Evolutionary conservation across 2,113 vertebrate species (phyloP), one percentile per base, ranked within the genome.

Genomic region (Tetraodon nigroviridis): DNA sequence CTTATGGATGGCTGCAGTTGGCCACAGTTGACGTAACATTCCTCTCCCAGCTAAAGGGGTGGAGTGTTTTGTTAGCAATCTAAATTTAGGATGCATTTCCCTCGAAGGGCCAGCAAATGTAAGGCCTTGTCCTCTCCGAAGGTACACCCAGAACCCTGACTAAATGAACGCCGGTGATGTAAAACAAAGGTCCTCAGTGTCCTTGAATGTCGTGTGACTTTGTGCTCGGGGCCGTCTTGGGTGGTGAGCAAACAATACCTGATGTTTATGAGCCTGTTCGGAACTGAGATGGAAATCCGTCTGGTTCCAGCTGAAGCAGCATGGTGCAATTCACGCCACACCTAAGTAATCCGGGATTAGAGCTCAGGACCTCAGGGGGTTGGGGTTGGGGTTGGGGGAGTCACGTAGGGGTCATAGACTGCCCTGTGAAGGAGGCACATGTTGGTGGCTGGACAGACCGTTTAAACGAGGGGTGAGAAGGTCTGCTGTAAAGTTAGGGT

Each of bases 271-370:
- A 67, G 51, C 18, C 18, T 75, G 58, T 64, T 21, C 55, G n/a
- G 53, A 57, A 66, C 55, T 49, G 51, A 71, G 42, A 68, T 62
- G 19, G 53, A n/a, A 63, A 27, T 49, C 69, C 18, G 8, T 71
- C 54, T 67, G 60, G 49, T 73, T 37, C 64, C 58, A 5, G 19
- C 68, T 65, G 54, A 79, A 59, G 58, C 29, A 55, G 48, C 16
- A 58, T 64, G 58, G 60, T 62, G 20, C 55, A 65, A 63, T 75
- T 77, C 70, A 75, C 65, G 78, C 66, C 69, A 56, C 63, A 65
- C 58, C 51, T 48, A 51, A 61, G 67, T 86, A 87, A 90, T 89
- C 83, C 77, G 65, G 80, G 83, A 86, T 88, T 89, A 90, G 46
- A 76, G 59, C 61, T 76, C 71, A 83, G 76, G 67, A 80, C 58